A percentile compares a stretch with the other conserved stretches of the same genome.
These are phyloP conservation scores for Tenrec ecaudatus DNA, from an alignment of 2,113 vertebrate species.

Conservation along the genomic window DNA sequence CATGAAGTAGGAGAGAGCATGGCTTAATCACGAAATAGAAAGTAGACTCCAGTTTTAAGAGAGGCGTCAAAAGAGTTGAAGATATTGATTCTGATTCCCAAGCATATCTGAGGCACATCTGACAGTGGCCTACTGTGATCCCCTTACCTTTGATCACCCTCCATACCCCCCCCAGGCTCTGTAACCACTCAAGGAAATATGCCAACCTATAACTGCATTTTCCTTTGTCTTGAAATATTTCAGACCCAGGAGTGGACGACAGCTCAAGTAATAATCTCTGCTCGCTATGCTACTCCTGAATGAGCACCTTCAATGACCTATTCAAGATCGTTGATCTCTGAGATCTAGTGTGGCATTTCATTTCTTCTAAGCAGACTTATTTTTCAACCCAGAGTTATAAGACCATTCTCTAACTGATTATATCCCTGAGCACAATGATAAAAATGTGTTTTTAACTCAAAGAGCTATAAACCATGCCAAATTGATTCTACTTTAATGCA, in stretches of 20 bases:
- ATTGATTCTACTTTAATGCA: slow-evolving; percentile 43
- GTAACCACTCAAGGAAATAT: neutral
- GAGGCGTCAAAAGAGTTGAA: neutral
- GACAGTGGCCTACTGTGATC: neutral
- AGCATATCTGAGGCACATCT: neutral
- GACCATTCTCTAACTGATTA: slow-evolving; percentile 60
- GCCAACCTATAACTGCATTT: neutral
- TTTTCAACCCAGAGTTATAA: slow-evolving; percentile 25
- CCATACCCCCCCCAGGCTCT: neutral
- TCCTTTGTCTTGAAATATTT: neutral
- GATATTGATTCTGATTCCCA: neutral
- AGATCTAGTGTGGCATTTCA: neutral
- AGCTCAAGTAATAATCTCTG: neutral
- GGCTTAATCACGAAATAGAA: neutral
- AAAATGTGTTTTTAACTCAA: slow-evolving; percentile 62
- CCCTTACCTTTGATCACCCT: neutral
- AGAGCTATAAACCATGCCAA: slow-evolving; percentile 48
- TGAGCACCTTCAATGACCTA: neutral
- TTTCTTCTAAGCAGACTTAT: slow-evolving; percentile 48
- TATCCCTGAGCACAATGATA: slow-evolving; percentile 41
- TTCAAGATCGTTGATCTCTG: neutral
- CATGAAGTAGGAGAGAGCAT: neutral
- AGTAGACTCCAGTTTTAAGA: neutral
- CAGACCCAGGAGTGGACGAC: neutral
- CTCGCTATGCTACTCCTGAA: neutral